Base-by-base conservation (phyloP, 2,888 invertebrate genomes). In the Nomada ruficornis region DNA sequence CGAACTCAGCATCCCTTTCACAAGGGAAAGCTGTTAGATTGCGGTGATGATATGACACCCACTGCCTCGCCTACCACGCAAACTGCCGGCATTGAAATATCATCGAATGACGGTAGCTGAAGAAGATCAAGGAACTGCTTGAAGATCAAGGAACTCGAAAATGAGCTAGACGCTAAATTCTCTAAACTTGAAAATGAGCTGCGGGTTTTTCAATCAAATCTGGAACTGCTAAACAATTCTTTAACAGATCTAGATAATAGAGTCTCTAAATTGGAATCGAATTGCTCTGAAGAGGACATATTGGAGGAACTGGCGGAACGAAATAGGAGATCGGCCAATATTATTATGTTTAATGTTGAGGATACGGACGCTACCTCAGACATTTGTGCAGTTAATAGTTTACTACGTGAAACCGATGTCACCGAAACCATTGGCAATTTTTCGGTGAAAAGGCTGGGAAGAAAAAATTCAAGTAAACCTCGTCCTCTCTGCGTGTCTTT, bases 151-250 rank as follows among this genome's bases (percentile, higher is more conserved):
- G 64, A 50, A 18, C 29, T 26, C n/a, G n/a, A n/a, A n/a, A n/a
- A n/a, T n/a, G n/a, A n/a, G 7, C 50, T 64, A 7, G 50, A 26
- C 13, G 64, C 64, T 3, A 64, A 29, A 64, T 50, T 50, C 10
- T 50, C 50, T 23, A 50, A 64, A 7, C 18, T 64, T 0, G 64
- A 64, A 64, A 64, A 64, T 50, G 64, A 64, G 26, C 50, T 64
- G 36, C 50, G 26, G 23, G n/a, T 64, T 9, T 64, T 64, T 50
- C 64, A 64, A 18, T 64, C 50, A 18, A 64, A 18, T n/a, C 18
- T 50, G 50, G 29, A 50, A 29, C 36, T 64, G 18, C 11, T 63
- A 47, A 47, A 63, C 15, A 63, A 44, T 15, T 64, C 64, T 18
- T 18, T 64, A 50, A 50, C 50, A 23, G 50, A 65, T 65, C 10